Base-by-base conservation (phyloP, 2,113 vertebrate genomes). In the Amazona vittata region DNA sequence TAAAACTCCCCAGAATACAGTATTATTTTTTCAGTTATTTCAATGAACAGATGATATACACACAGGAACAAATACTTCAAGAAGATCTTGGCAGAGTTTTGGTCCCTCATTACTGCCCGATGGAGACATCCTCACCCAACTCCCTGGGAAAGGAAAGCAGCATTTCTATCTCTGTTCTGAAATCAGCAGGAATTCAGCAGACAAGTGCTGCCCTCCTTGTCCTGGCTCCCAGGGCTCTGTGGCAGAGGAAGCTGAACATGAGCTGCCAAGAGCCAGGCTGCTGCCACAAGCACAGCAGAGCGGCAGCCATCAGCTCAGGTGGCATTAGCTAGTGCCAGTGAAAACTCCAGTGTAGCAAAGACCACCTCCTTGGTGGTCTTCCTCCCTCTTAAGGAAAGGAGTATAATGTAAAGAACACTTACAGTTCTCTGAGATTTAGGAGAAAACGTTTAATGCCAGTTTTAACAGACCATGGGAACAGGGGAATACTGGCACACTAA, bases 221-320 rank as follows among this genome's bases (percentile, higher is more conserved):
- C 2, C 39, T 4, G 8, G 6, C 46, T 53, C 43, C n/a, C n/a
- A 0, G 25, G 11, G 46, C 0, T 1, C 59, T 8, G 26, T 2
- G 53, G 44, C 86, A 60, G 65, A 18, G 41, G 62, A 26, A 15
- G 68, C 28, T 10, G 37, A 44, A n/a, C 31, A 12, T 0, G 5
- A 85, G 65, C 82, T 70, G 86, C 39, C 64, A 49, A 44, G 35
- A 87, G 57, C 73, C 77, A 52, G 41, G 11, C 3, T 78, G 64
- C 43, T 33, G 69, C 79, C 43, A 15, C 0, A 0, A 26, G n/a
- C 14, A 2, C 20, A 15, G 39, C 55, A 33, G 19, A n/a, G 11
- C 22, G 9, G 6, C n/a, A 18, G 9, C 6, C 13, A 39, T 29
- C 49, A 17, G 12, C 5, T 5, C 31, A 18, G 55, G 16, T 8